Base-by-base conservation (phyloP, 2,113 vertebrate genomes). In the Pimephales promelas region DNA sequence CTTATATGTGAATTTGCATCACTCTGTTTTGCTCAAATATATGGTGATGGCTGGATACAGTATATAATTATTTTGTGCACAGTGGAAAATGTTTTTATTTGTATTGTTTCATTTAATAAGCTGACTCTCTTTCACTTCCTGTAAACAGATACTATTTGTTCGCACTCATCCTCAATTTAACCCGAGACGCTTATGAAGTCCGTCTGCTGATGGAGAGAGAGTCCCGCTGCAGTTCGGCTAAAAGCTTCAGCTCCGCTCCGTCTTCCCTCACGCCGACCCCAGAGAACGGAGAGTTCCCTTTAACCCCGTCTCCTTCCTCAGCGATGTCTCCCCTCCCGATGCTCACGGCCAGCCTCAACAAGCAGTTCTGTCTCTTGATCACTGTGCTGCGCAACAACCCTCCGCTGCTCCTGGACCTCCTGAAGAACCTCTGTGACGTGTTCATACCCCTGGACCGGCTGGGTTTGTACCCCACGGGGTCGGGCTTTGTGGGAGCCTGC, bases 401-500 rank as follows among this genome's bases (percentile, higher is more conserved):
- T 0, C 96, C 98, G 0, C 90, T 99, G 2, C 93, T 98, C 31
- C 24, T 99, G 88, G 97, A 99, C 85, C 72, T 97, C 85, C 78
- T 96, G 79, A 95, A 95, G 87, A 99, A 98, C 22, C 22, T 91
- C 79, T 98, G 96, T 0, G 97, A 99, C 57, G 73, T 99, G 49
- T 95, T 97, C 87, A 97, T 99, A 89, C 97, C 97, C 0, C 90
- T 99, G 88, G 97, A 99, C 87, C 95, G 94, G 70, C 93, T 99
- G 83, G 95, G 95, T 18, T 88, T 99, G 5, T 97, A 94, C 89
- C 85, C 83, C 1, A 96, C 93, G 5, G 92, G 92, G 34, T 85
- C 92, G 0, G 97, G 95, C 0, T 89, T 97, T 0, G 95, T 99
- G 5, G 97, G 97, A 0, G 90, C 95, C 8, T 98, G 97, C 0